Evolutionary conservation across 2,888 invertebrate species (phyloP).

Genomic region (Byasa hedistus): DNA sequence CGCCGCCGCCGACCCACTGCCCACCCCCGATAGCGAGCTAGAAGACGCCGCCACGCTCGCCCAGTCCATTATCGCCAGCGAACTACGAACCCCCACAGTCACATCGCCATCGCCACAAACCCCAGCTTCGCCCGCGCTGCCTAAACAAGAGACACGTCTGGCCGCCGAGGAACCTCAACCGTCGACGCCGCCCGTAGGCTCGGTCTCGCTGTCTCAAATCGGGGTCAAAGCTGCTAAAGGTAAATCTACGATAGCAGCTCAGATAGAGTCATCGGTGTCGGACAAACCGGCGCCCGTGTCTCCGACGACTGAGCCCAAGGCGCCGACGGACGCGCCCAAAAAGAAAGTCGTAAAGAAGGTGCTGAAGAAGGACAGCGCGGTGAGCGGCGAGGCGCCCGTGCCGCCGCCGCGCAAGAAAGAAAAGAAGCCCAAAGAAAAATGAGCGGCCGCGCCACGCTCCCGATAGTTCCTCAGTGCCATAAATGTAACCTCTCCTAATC

Average conservation of each 20-base stretch:
- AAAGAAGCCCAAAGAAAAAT: conserved; percentile 78
- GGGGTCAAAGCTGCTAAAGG: conserved; percentile 63
- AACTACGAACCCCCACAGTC: conserved; percentile 60
- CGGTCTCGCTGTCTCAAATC: conserved; percentile 76
- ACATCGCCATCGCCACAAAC: conserved; percentile 54
- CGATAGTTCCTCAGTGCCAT: conserved; percentile 75
- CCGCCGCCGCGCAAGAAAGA: conserved; percentile 79
- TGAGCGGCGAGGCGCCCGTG: conserved; percentile 65
- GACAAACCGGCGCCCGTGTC: conserved; percentile 39
- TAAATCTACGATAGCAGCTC: conserved; percentile 62
- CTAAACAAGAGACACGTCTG: conserved; percentile 49
- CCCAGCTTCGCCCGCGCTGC: conserved; percentile 32
- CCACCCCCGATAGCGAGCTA: conserved; percentile 75
- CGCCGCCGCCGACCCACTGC: conserved; percentile 60
- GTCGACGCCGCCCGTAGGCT: conserved; percentile 74
- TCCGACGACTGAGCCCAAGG: conserved; percentile 35
- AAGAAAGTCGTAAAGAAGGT: conserved; percentile 74
- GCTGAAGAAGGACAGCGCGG: conserved; percentile 71
- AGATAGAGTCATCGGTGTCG: conserved; percentile 65
- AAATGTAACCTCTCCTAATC: conserved; percentile 62
- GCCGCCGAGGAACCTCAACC: conserved; percentile 61
- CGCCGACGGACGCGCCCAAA: conserved; percentile 53
- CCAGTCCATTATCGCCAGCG: conserved; percentile 72
- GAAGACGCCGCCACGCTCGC: conserved; percentile 75
- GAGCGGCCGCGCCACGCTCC: conserved; percentile 56